Evolutionary conservation across 2,888 invertebrate genomes (phyloP), one percentile per base, ranked within the genome.

Genomic region (Carterocephalus palaemon): DNA sequence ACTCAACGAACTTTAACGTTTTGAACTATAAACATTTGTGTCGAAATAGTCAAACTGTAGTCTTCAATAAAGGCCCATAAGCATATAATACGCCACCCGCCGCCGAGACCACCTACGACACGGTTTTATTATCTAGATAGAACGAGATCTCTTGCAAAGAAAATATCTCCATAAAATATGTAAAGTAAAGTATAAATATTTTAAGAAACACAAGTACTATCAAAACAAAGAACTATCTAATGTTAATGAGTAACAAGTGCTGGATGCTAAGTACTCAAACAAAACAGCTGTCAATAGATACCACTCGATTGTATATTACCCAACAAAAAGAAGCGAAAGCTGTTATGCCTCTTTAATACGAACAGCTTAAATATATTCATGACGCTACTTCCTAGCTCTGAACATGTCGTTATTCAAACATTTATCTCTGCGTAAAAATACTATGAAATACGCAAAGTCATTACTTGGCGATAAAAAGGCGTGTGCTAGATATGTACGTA

Each of bases 11-110:
- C 42, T 42, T 42, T 34, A 34, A 16, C 42, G 42, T 42, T 42
- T 42, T 28, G 28, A 16, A 34, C 55, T 47, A 52, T 57, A 52
- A 51, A 56, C 50, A 34, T 42, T 42, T 52, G 48, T 43, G 60
- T 71, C 63, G 63, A 61, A 62, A 75, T 64, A 67, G 66, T 82
- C 76, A 81, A 81, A 75, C 68, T 66, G 74, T 70, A 70, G 63
- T 65, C 66, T 67, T 70, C 71, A 75, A 81, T 81, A 78, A 76
- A 80, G 77, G 69, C 69, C 73, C 72, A 69, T 71, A 64, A 66
- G 63, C 75, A 65, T 75, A 70, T 71, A n/a, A n/a, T n/a, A 66
- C 69, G 63, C 63, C 64, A 61, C 67, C 71, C 71, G 68, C 64
- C 64, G 68, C n/a, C 61, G 73, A 40, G 73, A 68, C 73, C 73